Base-by-base conservation (phyloP, 2,113 vertebrate species). In the Menidia beryllina region DNA sequence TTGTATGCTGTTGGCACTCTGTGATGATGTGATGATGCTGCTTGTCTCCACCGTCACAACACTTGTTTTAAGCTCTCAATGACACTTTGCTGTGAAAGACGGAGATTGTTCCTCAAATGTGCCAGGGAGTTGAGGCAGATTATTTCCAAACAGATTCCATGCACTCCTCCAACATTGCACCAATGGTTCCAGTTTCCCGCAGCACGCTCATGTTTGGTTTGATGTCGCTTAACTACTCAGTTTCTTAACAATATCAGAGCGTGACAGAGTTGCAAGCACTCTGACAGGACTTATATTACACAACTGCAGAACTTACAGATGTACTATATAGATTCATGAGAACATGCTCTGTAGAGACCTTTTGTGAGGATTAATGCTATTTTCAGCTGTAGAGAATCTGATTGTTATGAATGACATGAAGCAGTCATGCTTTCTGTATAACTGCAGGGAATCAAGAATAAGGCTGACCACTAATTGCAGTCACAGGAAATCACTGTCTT, bases 51-150 rank as follows among this genome's bases (percentile, higher is more conserved):
- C 75, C 72, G 85, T 91, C 87, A 89, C 47, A 51, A 56, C 41
- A 67, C 69, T 83, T 79, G 76, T 78, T 88, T 91, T 91, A 91
- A 91, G 86, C 86, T 78, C 73, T 88, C 86, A 79, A 88, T 85
- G 84, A 81, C 77, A 79, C 78, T 57, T 79, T 81, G 70, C 61
- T 73, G 53, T 81, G 70, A 79, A 84, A 81, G 82, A 86, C 73
- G 57, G 76, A 90, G 86, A 90, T 91, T 86, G 90, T 80, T 89
- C 60, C 51, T 85, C 67, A 86, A 84, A 89, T 89, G 86, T 83
- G 73, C 64, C 69, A 81, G 69, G 14, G 75, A 86, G 81, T 85
- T 84, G 70, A 69, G 65, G 55, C 63, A 86, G 86, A 91, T 88
- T 90, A 91, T 91, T 77, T 84, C 17, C 13, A 38, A 4, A 54